A percentile compares a stretch with the other conserved stretches of the same genome.
These are phyloP conservation scores for Drosophila dunni DNA, from an alignment of 1,140 invertebrate species.

Conservation along the genomic window DNA sequence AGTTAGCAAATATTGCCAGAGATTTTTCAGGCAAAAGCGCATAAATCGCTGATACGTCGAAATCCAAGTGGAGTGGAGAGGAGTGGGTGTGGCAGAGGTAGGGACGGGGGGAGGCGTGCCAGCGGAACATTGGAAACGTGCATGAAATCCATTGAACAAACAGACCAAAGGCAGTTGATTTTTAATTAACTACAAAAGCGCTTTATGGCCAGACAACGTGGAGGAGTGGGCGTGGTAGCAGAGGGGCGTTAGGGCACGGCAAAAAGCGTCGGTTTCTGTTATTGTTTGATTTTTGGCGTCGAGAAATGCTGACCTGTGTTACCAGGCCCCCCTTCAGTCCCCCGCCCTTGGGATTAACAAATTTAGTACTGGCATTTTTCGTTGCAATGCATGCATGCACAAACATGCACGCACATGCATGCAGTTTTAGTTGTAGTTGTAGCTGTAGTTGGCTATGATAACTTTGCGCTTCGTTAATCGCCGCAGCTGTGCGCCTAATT, in stretches of 20 bases:
- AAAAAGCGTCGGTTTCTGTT: conserved; percentile 30
- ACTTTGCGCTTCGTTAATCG: conserved; percentile 82
- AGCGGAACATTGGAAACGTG: conserved; percentile 60
- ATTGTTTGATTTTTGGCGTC: conserved; percentile 54
- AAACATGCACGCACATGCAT: neutral
- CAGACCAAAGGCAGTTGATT: conserved; percentile 83
- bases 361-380: conserved; percentile 10
- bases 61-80: conserved; percentile 17
- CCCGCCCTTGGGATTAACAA: conserved; percentile 39
- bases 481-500: conserved; percentile 66
- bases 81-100: neutral
- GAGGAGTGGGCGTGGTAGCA: neutral
- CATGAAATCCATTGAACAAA: conserved; percentile 85
- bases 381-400: neutral
- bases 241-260: neutral
- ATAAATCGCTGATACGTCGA: conserved; percentile 82
- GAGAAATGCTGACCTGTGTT: conserved; percentile 40
- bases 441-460: conserved; percentile 67
- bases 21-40: conserved; percentile 82
- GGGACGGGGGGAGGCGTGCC: neutral
- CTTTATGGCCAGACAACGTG: conserved; percentile 63
- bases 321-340: neutral
- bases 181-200: conserved; percentile 84
- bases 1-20: conserved; percentile 72
- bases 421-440: conserved; percentile 25